A percentile compares a stretch with the other conserved stretches of the same genome.
Conservation (phyloP, 1,140 invertebrate species). For the Orussus abietinus region DNA sequence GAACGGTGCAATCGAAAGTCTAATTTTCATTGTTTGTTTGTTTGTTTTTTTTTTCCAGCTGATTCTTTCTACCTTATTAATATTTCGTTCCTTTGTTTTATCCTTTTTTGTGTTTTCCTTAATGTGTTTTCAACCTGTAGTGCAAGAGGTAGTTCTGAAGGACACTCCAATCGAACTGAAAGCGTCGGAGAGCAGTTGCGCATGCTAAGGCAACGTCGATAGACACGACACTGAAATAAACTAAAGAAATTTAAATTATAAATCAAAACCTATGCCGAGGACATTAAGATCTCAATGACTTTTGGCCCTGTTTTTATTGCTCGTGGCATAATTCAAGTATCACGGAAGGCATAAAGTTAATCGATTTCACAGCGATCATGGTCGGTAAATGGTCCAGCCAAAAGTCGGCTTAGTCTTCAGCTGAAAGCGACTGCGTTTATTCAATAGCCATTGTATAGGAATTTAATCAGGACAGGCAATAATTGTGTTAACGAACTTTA, state of each 20-base stretch:
- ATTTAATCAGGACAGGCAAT: no score
- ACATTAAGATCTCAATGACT: constrained; percentile 19
- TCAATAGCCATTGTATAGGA: constrained; percentile 28
- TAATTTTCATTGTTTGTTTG: constrained; percentile 44
- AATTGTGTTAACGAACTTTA: no score
- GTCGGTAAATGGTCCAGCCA: no score
- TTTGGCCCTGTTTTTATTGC: constrained; percentile 20
- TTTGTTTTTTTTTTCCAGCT: constrained; percentile 40
- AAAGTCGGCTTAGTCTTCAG: constrained; percentile 26
- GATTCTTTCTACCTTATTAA: constrained; percentile 29
- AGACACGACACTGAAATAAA: constrained; percentile 36
- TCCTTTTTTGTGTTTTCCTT: constrained; percentile 62
- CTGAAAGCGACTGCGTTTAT: constrained; percentile 34
- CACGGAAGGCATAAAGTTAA: constrained; percentile 14
- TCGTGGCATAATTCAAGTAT: constrained; percentile 3
- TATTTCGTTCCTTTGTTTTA: constrained; percentile 37
- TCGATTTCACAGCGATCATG: no score
- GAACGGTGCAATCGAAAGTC: no score
- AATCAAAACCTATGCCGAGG: constrained; percentile 25
- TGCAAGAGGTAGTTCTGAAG: constrained; percentile 97
- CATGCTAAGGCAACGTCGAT: constrained; percentile 67
- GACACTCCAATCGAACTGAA: constrained; percentile 89
- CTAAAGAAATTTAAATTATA: constrained; percentile 24
- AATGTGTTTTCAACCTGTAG: constrained; percentile 63
- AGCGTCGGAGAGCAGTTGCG: constrained; percentile 86